A percentile compares a stretch with the other conserved stretches of the same genome.
These are phyloP conservation scores for Botia kubotai DNA, from an alignment of 2,797 vertebrate genomes.

Conservation along the genomic window DNA sequence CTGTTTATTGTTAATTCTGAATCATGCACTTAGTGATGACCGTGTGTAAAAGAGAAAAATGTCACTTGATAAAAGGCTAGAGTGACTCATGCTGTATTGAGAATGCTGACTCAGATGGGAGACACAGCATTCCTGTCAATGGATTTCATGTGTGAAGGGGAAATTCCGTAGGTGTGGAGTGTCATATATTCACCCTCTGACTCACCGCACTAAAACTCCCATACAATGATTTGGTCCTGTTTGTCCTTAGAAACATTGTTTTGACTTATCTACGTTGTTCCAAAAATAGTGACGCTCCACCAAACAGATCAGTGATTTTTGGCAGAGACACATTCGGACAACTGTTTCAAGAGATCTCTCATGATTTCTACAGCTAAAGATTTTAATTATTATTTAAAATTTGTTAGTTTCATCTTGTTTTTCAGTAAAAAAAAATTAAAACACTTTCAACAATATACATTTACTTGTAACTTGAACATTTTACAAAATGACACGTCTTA, in stretches of 20 bases:
- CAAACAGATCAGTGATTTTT: not conserved
- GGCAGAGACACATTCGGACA: not conserved
- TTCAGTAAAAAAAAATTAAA: not conserved
- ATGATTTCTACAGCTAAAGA: slow-evolving; percentile 1
- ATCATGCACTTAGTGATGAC: slow-evolving; percentile 4
- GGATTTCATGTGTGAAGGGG: slow-evolving; percentile 6
- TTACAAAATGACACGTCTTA: not conserved
- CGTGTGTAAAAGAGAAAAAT: not conserved
- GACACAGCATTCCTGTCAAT: slow-evolving; percentile 30
- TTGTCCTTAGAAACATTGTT: not conserved
- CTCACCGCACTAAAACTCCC: slow-evolving; percentile 21
- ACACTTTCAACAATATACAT: not conserved
- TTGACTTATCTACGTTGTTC: not conserved
- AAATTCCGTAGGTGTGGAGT: slow-evolving; percentile 26
- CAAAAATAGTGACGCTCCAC: not conserved
- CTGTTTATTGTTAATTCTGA: slow-evolving; percentile 13
- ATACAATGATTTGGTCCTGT: not conserved
- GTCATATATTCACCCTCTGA: slow-evolving; percentile 21
- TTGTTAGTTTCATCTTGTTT: not conserved
- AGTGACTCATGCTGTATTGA: slow-evolving; percentile 26
- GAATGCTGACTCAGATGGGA: slow-evolving; percentile 34
- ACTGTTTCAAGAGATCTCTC: not conserved
- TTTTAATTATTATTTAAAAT: not conserved
- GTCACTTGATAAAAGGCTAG: not conserved
- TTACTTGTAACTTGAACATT: not conserved